Conservation (phyloP, 2,113 vertebrate species). For the Nothobranchius kuhntae region DNA sequence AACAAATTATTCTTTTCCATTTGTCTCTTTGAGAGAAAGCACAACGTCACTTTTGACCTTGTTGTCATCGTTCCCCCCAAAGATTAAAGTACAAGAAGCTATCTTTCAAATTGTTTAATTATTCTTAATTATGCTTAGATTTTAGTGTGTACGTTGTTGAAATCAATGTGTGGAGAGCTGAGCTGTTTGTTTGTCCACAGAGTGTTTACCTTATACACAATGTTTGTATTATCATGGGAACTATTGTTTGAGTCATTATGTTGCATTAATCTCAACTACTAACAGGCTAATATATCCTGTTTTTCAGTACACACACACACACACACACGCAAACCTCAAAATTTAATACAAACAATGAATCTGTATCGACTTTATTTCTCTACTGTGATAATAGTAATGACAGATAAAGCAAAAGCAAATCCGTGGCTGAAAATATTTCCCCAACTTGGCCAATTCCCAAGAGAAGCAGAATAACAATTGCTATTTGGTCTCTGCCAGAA, state of each 20-base stretch:
- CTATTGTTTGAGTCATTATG: constrained; percentile 1
- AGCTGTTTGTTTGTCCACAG: background rate
- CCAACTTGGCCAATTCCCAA: constrained; percentile 5
- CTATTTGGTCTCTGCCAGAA: constrained; percentile 25
- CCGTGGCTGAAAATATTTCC: constrained; percentile 16
- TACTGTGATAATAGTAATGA: background rate
- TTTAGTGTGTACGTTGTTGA: background rate
- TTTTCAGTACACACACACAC: background rate
- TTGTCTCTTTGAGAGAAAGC: background rate
- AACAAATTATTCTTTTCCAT: background rate
- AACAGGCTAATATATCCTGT: background rate
- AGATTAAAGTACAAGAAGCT: background rate
- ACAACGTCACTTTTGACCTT: background rate
- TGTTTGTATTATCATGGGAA: constrained; percentile 5
- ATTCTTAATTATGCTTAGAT: background rate
- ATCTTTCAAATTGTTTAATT: background rate
- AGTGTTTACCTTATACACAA: background rate
- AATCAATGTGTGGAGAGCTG: background rate
- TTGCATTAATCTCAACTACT: background rate
- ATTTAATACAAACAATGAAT: background rate
- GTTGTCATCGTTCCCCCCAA: background rate
- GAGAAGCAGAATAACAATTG: constrained; percentile 28
- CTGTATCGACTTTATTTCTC: constrained; percentile 2
- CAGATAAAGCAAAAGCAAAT: background rate
- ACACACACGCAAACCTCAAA: background rate